A percentile compares a stretch with the other conserved stretches of the same genome.
These are phyloP conservation scores for Automeris io DNA, from an alignment of 2,888 invertebrate genomes.

Conservation along the genomic window DNA sequence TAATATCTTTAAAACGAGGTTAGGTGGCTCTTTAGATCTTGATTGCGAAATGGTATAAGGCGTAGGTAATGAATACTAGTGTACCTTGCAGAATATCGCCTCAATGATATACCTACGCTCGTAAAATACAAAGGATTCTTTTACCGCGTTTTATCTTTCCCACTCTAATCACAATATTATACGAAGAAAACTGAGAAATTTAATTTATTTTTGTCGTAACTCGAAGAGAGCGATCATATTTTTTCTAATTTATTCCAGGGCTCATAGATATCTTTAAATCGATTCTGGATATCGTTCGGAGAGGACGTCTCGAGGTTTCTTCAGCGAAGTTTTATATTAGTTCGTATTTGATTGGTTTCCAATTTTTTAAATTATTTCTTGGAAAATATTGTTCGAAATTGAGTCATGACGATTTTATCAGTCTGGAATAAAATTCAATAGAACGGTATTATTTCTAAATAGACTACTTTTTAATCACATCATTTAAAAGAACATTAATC, in stretches of 20 bases:
- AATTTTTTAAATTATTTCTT: neutral
- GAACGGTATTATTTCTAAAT: too few relatives aligned
- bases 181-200: constrained; percentile 11
- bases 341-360: neutral
- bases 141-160: neutral
- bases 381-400: too few relatives aligned
- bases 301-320: neutral
- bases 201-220: constrained; percentile 12
- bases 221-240: constrained; percentile 7
- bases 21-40: too few relatives aligned
- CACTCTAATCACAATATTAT: neutral
- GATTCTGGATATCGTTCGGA: neutral
- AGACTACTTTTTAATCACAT: too few relatives aligned
- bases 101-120: neutral
- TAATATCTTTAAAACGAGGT: too few relatives aligned
- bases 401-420: too few relatives aligned
- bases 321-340: neutral
- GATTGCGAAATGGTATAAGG: too few relatives aligned
- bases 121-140: neutral
- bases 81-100: neutral
- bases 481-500: too few relatives aligned
- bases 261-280: neutral
- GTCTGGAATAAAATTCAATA: too few relatives aligned
- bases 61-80: neutral
- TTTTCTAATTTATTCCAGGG: neutral